Base-by-base conservation (phyloP, 2,888 invertebrate genomes). In the Belgica antarctica region DNA sequence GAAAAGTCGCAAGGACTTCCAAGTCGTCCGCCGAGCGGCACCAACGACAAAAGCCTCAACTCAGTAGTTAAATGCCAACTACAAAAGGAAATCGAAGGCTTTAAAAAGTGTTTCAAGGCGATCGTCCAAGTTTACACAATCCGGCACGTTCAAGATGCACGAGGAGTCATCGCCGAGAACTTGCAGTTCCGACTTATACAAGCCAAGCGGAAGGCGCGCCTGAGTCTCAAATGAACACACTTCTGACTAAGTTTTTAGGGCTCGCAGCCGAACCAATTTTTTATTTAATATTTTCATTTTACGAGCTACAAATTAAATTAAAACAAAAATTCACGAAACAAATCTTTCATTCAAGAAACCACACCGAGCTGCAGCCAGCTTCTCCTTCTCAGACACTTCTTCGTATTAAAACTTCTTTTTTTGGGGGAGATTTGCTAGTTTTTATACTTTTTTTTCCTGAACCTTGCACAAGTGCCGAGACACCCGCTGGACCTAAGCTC, bases 131-230 rank as follows among this genome's bases (percentile, higher is more conserved):
- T 70, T 4, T 15, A 36, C 10, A 36, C 22, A 12, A 36, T 70
- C 8, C 36, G 27, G 22, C 36, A 25, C n/a, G 2, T 36, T 10
- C 8, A 17, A 10, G 25, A 24, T 2, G 70, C 70, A 2, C n/a
- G 36, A 24, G 70, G 41, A 41, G 17, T 70, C 36, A 41, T 70
- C 12, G 25, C 19, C 15, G 61, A 70, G 8, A 70, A 70, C 17
- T 27, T 70, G 0, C 8, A 61, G 17, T 61, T 34, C 25, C 19
- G 61, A 19, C 10, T 27, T 22, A 28, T 52, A 19, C 31, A 57
- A 34, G 17, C 25, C 17, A 28, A 41, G 12, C 15, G 15, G 7
- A 47, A 47, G 12, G 17, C 8, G 17, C 34, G 2, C n/a, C 10
- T 41, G 10, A 41, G 15, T 12, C 12, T 5, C 41, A 41, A 41